Evolutionary conservation across 2,113 vertebrate species (phyloP), one percentile per base, ranked within the genome.

Genomic region (Chrysochloris asiatica): DNA sequence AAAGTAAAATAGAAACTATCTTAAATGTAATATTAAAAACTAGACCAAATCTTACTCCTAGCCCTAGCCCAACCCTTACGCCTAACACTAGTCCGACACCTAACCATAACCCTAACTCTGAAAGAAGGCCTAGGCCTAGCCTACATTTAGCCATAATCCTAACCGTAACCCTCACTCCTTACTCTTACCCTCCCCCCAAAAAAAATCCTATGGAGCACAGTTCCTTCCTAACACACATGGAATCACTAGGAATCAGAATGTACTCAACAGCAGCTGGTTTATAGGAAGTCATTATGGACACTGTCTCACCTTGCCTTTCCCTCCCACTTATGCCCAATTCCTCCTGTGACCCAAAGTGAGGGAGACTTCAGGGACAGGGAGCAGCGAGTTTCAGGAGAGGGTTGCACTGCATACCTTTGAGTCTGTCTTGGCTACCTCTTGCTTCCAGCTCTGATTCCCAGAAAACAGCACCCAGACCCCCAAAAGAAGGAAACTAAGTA

Each of bases 341-440:
- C 6, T 72, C 52, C 38, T 47, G 47, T 48, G 28, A 11, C 45
- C 69, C 54, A 79, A 38, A 71, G 61, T 33, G 3, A 10, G 14
- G 43, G 26, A 48, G 4, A 54, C 21, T n/a, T 52, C 47, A 50
- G 28, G 17, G 24, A 4, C 36, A 56, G 48, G 47, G 43, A 89
- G 24, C 81, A 86, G 59, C 30, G 72, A 41, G 16, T 81, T 88
- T 95, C 75, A 63, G 86, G 85, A 45, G 19, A 72, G 16, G 33
- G 33, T 73, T 50, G 41, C 17, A 22, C 75, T 65, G 90, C 90
- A 4, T 93, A 96, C 96, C 95, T 97, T 33, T 28, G 91, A 69
- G 56, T 50, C 52, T 91, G 33, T 54, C 63, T 89, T 91, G 83
- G 71, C 38, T 88, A n/a, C 50, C 59, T 41, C 78, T 16, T 85